Conservation (phyloP, 2,113 vertebrate species). For the Bufo bufo region DNA sequence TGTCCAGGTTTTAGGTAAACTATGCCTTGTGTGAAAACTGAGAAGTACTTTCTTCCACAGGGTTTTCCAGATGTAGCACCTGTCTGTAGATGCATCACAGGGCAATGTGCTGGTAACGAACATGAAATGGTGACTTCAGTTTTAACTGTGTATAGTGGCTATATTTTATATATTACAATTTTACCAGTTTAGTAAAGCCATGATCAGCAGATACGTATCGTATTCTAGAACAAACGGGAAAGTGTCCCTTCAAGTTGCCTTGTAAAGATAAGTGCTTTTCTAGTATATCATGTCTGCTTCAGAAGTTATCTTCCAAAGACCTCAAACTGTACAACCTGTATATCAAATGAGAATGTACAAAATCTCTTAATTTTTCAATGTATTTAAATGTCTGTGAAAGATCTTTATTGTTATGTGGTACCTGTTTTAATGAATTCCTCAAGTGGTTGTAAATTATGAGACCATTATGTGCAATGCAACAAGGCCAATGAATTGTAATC, state of each 20-base stretch:
- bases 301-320: conserved; percentile 76
- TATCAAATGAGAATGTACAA: conserved; percentile 75
- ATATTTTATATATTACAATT: conserved; percentile 70
- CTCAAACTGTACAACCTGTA: conserved; percentile 65
- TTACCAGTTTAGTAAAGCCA: conserved; percentile 75
- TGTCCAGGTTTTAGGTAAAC: neutral
- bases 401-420: conserved; percentile 81
- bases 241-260: conserved; percentile 72
- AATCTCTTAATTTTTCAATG: conserved; percentile 77
- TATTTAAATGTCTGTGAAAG: conserved; percentile 69
- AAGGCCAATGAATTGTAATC: conserved; percentile 86
- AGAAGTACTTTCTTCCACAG: neutral
- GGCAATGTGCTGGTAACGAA: conserved; percentile 2
- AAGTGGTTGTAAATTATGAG: conserved; percentile 82
- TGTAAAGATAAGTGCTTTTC: conserved; percentile 78
- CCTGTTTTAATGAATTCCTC: conserved; percentile 79
- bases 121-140: conserved; percentile 59
- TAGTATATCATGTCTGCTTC: conserved; percentile 73
- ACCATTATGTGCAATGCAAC: conserved; percentile 90
- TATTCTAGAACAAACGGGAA: conserved; percentile 30
- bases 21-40: neutral
- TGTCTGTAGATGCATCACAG: neutral
- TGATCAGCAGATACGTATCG: conserved; percentile 69
- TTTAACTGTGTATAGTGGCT: conserved; percentile 68
- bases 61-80: neutral